Evolutionary conservation across 2,888 invertebrate genomes (phyloP), one percentile per base, ranked within the genome.

Genomic region (Perizoma affinitatum): DNA sequence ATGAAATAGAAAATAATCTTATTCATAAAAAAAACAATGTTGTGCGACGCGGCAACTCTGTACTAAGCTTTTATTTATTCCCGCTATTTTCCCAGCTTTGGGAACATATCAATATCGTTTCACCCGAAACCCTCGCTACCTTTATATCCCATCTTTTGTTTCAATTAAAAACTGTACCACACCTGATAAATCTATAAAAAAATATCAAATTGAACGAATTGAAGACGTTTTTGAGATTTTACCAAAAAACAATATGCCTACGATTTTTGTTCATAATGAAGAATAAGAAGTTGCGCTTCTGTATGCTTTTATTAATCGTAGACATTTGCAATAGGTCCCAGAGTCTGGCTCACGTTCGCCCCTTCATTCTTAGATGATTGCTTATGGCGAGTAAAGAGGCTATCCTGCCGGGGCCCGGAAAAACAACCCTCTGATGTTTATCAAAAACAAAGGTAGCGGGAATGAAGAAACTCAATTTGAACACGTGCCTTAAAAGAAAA

Each of bases 341-440:
- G 61, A 63, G 65, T 56, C 61, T 48, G 54, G 54, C 63, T 62
- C 68, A 71, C 70, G 69, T 73, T 63, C 54, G 54, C 57, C 57
- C 61, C 67, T 68, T 69, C 67, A 67, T 69, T 63, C 60, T 62
- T 54, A 69, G 64, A 74, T 76, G 73, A 79, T 81, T 79, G 75
- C 73, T 72, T 76, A 76, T 73, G 67, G 70, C 73, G 65, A 68
- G 68, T 68, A 71, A 72, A 60, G 73, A 70, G 71, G 59, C 70
- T 67, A 70, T 70, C 64, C 52, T 40, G 61, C 72, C 63, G 63
- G 68, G 56, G 64, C 61, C 61, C 42, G 33, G 42, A 61, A 67
- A 69, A 73, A 70, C 71, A 71, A 68, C 66, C 63, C 55, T 67
- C 63, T 65, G 65, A 74, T 74, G 67, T 76, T 75, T 70, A 71